Percentiles rank a stretch among this genome's conserved stretches.
These are phyloP conservation scores for Agrilus planipennis DNA, from an alignment of 1,140 invertebrate species.

Conservation along the genomic window DNA sequence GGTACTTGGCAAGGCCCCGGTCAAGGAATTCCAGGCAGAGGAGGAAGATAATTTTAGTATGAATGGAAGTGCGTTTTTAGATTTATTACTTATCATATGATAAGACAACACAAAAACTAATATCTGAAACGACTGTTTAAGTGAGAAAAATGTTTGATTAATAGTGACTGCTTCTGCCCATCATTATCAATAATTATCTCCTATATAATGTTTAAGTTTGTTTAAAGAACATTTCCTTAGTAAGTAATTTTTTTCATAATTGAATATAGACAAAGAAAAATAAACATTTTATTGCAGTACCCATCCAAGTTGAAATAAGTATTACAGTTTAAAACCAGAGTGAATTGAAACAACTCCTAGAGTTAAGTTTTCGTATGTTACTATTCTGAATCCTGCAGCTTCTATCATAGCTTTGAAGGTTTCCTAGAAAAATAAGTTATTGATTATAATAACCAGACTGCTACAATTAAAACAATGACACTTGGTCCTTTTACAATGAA, in stretches of 20 bases:
- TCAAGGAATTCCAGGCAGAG: conserved; percentile 31
- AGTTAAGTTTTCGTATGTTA: conserved; percentile 80
- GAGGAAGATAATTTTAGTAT: conserved; percentile 25
- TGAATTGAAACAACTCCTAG: conserved; percentile 88
- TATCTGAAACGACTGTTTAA: no score
- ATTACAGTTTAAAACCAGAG: conserved; percentile 81
- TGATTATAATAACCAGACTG: conserved; percentile 1
- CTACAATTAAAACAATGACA: not conserved
- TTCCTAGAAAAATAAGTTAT: conserved; percentile 48
- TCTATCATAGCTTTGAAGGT: conserved; percentile 81
- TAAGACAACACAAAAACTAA: no score
- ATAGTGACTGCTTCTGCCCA: no score
- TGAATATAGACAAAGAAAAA: not conserved
- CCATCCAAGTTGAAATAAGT: no score
- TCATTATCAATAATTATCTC: no score
- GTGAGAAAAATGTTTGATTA: no score
- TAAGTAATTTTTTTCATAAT: not conserved
- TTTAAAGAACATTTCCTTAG: not conserved
- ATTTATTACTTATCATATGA: no score
- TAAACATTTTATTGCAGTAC: no score
- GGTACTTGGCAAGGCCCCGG: conserved; percentile 31
- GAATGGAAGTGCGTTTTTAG: no score
- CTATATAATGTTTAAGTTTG: not conserved
- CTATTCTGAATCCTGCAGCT: conserved; percentile 72
- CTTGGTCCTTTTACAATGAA: conserved; percentile 3